These are phyloP conservation scores for Diprion similis DNA, from an alignment of 1,140 invertebrate species.

Conservation along the genomic window DNA sequence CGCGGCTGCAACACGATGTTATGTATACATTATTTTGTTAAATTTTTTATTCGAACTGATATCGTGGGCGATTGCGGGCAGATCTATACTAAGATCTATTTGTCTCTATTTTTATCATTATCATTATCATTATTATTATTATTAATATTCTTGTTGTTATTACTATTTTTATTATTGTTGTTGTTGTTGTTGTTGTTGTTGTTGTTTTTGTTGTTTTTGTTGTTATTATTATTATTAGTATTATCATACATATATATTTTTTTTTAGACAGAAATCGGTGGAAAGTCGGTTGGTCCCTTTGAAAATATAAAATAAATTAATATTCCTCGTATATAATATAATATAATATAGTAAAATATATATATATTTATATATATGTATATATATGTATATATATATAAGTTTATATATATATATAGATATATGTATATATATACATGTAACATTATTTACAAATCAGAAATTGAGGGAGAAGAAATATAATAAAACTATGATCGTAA, in stretches of 20 bases:
- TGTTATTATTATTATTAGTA: too few species aligned
- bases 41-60: background rate
- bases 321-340: slow-evolving; percentile 46
- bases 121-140: too few species aligned
- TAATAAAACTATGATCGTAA: too few species aligned
- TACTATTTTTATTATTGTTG: too few species aligned
- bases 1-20: slow-evolving; percentile 37
- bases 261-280: slow-evolving; percentile 60
- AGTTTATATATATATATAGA: background rate
- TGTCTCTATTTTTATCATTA: slow-evolving; percentile 16
- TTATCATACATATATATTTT: too few species aligned
- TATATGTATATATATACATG: slow-evolving; percentile 29
- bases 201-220: too few species aligned
- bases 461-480: too few species aligned
- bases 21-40: background rate
- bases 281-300: slow-evolving; percentile 60
- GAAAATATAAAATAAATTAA: slow-evolving; percentile 35
- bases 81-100: slow-evolving; percentile 53
- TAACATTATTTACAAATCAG: slow-evolving; percentile 56
- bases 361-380: too few species aligned
- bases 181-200: too few species aligned
- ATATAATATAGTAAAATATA: slow-evolving; percentile 33
- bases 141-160: too few species aligned
- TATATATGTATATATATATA: too few species aligned
- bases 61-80: slow-evolving; percentile 50